Conservation (phyloP, 2,888 invertebrate genomes). For the Drosophila ochracea region DNA sequence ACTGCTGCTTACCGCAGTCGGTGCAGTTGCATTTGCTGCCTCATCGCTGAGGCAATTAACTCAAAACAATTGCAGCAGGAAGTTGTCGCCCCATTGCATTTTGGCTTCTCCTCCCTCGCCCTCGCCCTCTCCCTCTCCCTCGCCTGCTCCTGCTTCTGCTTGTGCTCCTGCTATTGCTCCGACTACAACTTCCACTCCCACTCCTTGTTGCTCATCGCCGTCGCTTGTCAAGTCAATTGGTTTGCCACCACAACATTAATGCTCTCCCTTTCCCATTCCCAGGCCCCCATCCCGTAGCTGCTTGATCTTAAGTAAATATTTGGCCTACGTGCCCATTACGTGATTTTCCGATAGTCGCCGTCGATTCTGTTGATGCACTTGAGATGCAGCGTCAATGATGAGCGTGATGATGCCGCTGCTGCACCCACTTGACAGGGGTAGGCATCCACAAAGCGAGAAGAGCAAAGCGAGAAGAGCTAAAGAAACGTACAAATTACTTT, state of each 20-base stretch:
- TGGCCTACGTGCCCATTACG: constrained; percentile 78
- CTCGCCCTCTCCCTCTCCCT: background rate
- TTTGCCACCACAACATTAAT: constrained; percentile 70
- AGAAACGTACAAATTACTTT: constrained; percentile 10
- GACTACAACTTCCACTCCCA: background rate
- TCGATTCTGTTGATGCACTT: constrained; percentile 51
- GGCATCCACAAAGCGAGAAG: constrained; percentile 3
- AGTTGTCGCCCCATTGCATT: constrained; percentile 57
- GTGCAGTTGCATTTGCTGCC: constrained; percentile 26
- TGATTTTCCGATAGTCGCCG: constrained; percentile 75
- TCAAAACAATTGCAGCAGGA: constrained; percentile 68
- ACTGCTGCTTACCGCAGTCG: constrained; percentile 30
- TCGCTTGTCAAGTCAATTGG: constrained; percentile 68
- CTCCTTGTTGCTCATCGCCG: constrained; percentile 7
- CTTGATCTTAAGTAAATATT: constrained; percentile 74
- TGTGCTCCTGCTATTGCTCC: background rate
- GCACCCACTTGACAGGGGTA: constrained; percentile 48
- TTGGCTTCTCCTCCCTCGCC: background rate
- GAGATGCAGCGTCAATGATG: constrained; percentile 51
- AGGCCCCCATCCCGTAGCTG: constrained; percentile 11
- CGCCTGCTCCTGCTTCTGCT: background rate
- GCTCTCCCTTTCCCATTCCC: constrained; percentile 12
- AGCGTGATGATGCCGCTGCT: constrained; percentile 23
- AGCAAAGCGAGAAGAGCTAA: constrained; percentile 7
- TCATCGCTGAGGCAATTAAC: constrained; percentile 61